Evolutionary conservation across 2,888 invertebrate species (phyloP).

Genomic region (Ochropacha duplaris): DNA sequence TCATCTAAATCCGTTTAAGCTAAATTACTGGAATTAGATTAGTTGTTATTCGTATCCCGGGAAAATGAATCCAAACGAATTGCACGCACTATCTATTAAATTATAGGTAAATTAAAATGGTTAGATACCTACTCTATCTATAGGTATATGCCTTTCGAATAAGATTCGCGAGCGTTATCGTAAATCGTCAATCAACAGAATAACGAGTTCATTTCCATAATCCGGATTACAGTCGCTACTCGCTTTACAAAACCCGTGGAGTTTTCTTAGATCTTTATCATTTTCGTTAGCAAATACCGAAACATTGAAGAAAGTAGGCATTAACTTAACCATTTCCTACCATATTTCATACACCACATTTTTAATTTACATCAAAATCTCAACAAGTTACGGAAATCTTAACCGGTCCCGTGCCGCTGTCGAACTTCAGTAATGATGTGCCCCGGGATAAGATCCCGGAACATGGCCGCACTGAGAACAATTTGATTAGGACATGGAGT

Average conservation of each 20-base stretch:
- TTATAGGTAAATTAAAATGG: too few species aligned
- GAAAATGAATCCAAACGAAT: too few species aligned
- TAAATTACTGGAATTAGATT: too few species aligned
- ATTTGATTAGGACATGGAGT: background rate
- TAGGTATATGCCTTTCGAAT: slow-evolving; percentile 6
- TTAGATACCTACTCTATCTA: background rate
- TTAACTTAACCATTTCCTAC: background rate
- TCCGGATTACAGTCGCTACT: slow-evolving; percentile 23
- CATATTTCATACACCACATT: background rate
- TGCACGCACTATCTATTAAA: too few species aligned
- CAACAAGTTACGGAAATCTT: background rate
- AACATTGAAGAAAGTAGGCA: too few species aligned
- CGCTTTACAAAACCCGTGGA: background rate
- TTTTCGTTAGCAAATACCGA: background rate
- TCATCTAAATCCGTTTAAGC: too few species aligned
- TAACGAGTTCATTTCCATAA: slow-evolving; percentile 31
- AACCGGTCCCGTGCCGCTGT: background rate
- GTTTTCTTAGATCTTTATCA: background rate
- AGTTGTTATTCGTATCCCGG: too few species aligned
- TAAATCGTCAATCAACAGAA: slow-evolving; percentile 28
- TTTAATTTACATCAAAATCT: background rate
- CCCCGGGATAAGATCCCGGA: background rate
- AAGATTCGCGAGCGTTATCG: slow-evolving; percentile 23
- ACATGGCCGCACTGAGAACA: background rate
- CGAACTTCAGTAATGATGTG: background rate